A percentile compares a stretch with the other conserved stretches of the same genome.
These are phyloP conservation scores for Anhinga anhinga DNA, from an alignment of 2,113 vertebrate genomes.

Conservation along the genomic window DNA sequence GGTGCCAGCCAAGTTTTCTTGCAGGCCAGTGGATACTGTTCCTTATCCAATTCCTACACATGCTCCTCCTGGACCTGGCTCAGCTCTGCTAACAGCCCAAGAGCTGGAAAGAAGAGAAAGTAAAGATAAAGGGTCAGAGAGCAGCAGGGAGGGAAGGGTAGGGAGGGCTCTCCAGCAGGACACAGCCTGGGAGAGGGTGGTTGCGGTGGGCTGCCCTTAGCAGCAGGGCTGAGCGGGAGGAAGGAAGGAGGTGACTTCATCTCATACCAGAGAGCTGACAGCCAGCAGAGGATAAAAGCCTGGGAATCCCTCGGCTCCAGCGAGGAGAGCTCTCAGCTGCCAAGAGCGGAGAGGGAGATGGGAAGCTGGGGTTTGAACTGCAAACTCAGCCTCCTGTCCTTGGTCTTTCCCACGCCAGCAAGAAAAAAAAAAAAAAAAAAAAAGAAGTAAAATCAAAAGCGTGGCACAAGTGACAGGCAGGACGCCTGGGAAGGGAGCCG, in stretches of 20 bases:
- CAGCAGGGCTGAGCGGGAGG: not conserved
- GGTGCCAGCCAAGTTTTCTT: not conserved
- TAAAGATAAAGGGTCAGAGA: not conserved
- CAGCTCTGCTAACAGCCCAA: not conserved
- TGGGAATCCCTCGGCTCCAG: slow-evolving; percentile 9
- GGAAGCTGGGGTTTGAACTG: not conserved
- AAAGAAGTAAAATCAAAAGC: not conserved
- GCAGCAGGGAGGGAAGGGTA: not conserved
- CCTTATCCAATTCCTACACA: slow-evolving; percentile 37
- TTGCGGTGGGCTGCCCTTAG: not conserved
- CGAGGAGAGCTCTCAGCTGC: not conserved
- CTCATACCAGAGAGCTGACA: not conserved
- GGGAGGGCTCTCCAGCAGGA: not conserved
- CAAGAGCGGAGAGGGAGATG: not conserved
- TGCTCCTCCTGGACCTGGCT: not conserved
- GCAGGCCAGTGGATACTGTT: not conserved
- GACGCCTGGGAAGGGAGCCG: not conserved
- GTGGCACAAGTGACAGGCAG: not conserved
- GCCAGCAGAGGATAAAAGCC: slow-evolving; percentile 7
- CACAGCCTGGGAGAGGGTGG: not conserved
- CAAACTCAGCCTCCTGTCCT: not conserved
- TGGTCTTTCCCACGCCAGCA: not conserved
- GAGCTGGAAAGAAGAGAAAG: not conserved
- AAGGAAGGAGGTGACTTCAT: slow-evolving; percentile 28
- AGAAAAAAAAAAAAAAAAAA: not conserved